Evolutionary conservation across 1,140 invertebrate species (phyloP), one percentile per base, ranked within the genome.

Genomic region (Dreissena rostriformis): DNA sequence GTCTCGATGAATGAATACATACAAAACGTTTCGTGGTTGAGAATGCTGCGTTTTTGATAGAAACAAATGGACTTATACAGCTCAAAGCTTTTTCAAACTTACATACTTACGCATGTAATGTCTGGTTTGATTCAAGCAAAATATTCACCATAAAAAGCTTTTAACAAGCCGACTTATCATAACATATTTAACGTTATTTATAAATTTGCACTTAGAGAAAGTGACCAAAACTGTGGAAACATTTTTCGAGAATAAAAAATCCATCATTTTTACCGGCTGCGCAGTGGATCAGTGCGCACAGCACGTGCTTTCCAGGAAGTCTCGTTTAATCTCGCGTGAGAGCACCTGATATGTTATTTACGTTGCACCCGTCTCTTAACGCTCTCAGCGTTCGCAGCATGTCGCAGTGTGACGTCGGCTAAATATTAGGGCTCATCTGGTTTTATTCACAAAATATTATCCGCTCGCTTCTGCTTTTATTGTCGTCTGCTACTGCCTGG

Each of bases 341-440:
- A 82, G 80, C 80, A 75, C 80, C 68, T 82, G 80, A 82, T 82
- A 73, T 68, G 70, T 82, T 82, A 82, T 82, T 82, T 74, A 82
- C 71, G 53, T 71, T 65, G 80, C 72, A 73, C 26, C 75, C 70
- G 49, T 73, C 71, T 61, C 71, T 29, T 75, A 74, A 75, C 71
- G 70, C 71, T 55, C 71, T 2, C 63, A 55, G 65, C 51, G 29
- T 53, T 74, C 80, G 28, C 80, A 53, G 61, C 80, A 22, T 26
- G 57, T 67, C 72, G 17, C 80, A 72, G 71, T 73, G 53, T 67
- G 80, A 82, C 39, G 52, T 49, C 70, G 61, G 26, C 80, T 82
- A 82, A 82, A 75, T 75, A 82, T 74, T 75, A 68, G 72, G 24
- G 26, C 55, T 82, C 80, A 74, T 65, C 57, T 55, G 29, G 70